phyloP scores from a whole-genome alignment of 2,888 invertebrate genomes.

The Philopedon plagiatum region DNA sequence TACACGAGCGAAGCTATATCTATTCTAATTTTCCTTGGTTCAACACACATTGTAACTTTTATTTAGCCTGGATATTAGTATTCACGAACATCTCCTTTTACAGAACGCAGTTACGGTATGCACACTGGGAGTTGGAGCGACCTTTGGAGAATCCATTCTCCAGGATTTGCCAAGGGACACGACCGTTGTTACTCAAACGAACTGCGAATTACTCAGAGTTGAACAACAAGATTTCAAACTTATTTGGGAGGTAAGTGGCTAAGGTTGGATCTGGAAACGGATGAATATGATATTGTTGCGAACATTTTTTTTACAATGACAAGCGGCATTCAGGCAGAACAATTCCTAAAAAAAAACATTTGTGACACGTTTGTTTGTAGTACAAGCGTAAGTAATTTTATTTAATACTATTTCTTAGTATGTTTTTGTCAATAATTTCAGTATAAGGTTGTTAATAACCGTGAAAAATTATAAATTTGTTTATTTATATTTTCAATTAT shows the following conservation, averaged over 20 bases:
- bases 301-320: no score
- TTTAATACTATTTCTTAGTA: no score
- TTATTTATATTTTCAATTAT: no score
- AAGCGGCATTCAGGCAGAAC: no score
- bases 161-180: conserved; percentile 80
- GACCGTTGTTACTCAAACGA: conserved; percentile 81
- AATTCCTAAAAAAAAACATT: no score
- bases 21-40: background rate
- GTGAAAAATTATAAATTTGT: no score
- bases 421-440: no score
- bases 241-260: conserved; percentile 80
- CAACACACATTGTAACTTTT: background rate
- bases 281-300: no score
- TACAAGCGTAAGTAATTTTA: no score
- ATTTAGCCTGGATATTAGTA: background rate
- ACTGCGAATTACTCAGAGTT: conserved; percentile 81
- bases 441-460: no score
- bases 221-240: conserved; percentile 83
- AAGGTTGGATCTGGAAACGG: background rate
- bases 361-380: no score
- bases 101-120: conserved; percentile 78
- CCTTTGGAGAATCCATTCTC: conserved; percentile 83
- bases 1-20: no score
- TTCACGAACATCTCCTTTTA: conserved; percentile 55
- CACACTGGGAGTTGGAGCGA: conserved; percentile 80